Evolutionary conservation across 1,140 invertebrate species (phyloP).

Genomic region (Bactericera cockerelli): DNA sequence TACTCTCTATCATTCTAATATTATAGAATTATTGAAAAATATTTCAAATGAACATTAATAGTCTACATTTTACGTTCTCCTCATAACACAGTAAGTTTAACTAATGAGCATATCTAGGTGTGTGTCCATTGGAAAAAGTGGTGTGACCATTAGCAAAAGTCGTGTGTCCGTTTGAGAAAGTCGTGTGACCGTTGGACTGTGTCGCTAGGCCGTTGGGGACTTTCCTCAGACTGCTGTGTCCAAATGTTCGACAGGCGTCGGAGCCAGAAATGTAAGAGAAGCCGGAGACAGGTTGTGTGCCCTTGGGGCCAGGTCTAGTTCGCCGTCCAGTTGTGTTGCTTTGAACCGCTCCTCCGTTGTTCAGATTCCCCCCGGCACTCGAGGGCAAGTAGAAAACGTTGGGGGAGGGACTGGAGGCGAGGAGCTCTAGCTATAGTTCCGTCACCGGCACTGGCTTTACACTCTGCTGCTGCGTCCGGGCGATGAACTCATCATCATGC

Average conservation of each 20-base stretch:
- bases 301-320: slow-evolving; percentile 31
- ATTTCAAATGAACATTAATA: no score
- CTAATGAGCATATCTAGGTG: slow-evolving; percentile 3
- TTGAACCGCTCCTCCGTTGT: slow-evolving; percentile 28
- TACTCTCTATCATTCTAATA: no score
- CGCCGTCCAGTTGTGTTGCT: slow-evolving; percentile 35
- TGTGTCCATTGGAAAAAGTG: background rate
- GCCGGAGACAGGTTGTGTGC: slow-evolving; percentile 50
- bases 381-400: slow-evolving; percentile 44
- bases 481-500: slow-evolving; percentile 67
- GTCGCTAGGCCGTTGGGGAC: background rate
- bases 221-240: slow-evolving; percentile 2
- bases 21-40: no score
- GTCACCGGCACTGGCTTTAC: slow-evolving; percentile 66
- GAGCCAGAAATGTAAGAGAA: slow-evolving; percentile 58
- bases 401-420: slow-evolving; percentile 45
- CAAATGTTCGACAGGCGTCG: slow-evolving; percentile 32
- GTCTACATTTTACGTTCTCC: background rate
- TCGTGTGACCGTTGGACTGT: background rate
- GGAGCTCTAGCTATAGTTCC: slow-evolving; percentile 82
- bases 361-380: slow-evolving; percentile 31
- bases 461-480: slow-evolving; percentile 41
- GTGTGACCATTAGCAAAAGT: background rate
- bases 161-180: slow-evolving; percentile 1
- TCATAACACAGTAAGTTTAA: background rate